Evolutionary conservation across 2,888 invertebrate genomes (phyloP).

Genomic region (Chironomus riparius): DNA sequence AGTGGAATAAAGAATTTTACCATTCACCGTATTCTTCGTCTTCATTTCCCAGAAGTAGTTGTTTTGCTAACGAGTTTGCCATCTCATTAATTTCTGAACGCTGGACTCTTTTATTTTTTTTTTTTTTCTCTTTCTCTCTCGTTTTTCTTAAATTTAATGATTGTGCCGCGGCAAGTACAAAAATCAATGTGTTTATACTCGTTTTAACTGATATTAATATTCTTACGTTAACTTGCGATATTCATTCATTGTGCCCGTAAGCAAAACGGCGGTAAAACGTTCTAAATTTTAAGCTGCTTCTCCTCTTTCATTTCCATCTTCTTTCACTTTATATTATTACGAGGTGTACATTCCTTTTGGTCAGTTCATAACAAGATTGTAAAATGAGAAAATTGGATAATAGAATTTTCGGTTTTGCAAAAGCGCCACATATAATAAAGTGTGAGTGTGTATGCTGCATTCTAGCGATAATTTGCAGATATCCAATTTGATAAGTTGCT

Average conservation of each 20-base stretch:
- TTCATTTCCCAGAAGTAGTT: conserved; percentile 26
- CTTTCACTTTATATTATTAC: background rate
- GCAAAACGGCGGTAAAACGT: conserved; percentile 23
- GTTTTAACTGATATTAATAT: conserved; percentile 25
- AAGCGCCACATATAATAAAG: background rate
- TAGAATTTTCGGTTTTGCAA: background rate
- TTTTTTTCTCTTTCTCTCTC: background rate
- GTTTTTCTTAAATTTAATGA: conserved; percentile 25
- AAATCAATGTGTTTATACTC: conserved; percentile 27
- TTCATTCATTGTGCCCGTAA: conserved; percentile 21
- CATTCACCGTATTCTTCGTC: background rate
- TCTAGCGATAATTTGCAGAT: no score
- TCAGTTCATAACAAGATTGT: conserved; percentile 15
- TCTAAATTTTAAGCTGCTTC: conserved; percentile 14
- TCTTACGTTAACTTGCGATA: background rate
- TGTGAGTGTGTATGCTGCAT: no score
- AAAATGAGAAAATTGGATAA: background rate
- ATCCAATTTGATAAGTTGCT: no score
- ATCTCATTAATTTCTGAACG: conserved; percentile 23
- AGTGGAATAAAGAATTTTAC: no score
- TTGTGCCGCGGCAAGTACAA: conserved; percentile 22
- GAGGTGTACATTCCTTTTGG: background rate
- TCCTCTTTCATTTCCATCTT: background rate
- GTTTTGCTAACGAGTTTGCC: conserved; percentile 27
- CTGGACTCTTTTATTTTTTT: conserved; percentile 13